These are phyloP conservation scores for Drosophila longiperda DNA, from an alignment of 2,888 invertebrate species.

Conservation along the genomic window DNA sequence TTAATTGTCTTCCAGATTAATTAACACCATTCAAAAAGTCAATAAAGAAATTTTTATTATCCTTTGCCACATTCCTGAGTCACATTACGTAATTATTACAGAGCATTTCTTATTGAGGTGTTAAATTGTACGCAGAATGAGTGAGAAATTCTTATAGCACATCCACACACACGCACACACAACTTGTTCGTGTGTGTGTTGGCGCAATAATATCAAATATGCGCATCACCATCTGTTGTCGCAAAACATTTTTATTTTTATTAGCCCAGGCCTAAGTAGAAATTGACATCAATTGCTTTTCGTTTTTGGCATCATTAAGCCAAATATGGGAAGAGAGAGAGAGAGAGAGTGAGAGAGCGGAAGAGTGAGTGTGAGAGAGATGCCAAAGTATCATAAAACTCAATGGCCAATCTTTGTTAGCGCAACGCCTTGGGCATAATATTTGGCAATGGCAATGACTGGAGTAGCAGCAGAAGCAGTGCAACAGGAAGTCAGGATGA, in stretches of 20 bases:
- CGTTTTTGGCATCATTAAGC: slow-evolving; percentile 22
- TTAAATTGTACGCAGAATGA: slow-evolving; percentile 65
- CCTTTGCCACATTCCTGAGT: slow-evolving; percentile 16
- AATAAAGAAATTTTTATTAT: slow-evolving; percentile 22
- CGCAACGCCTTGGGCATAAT: slow-evolving; percentile 67
- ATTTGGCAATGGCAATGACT: slow-evolving; percentile 44
- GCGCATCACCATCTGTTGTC: slow-evolving; percentile 72
- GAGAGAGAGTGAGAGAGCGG: background rate
- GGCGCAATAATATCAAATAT: slow-evolving; percentile 70
- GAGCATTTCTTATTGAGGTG: slow-evolving; percentile 58
- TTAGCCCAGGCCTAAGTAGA: slow-evolving; percentile 62
- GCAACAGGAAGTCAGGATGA: slow-evolving; percentile 32
- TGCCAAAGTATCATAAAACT: slow-evolving; percentile 71
- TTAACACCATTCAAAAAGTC: slow-evolving; percentile 52
- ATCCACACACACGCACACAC: slow-evolving; percentile 2
- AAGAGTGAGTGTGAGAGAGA: slow-evolving; percentile 14
- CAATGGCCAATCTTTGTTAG: slow-evolving; percentile 74
- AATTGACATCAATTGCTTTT: slow-evolving; percentile 76
- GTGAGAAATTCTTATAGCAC: slow-evolving; percentile 55
- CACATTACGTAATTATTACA: slow-evolving; percentile 37
- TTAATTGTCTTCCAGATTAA: slow-evolving; percentile 55
- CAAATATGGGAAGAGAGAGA: background rate
- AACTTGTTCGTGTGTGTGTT: slow-evolving; percentile 18
- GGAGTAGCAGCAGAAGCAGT: slow-evolving; percentile 7
- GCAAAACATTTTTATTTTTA: slow-evolving; percentile 62